phyloP scores from a whole-genome alignment of 1,140 invertebrate species.

The Charaxes varanes region DNA sequence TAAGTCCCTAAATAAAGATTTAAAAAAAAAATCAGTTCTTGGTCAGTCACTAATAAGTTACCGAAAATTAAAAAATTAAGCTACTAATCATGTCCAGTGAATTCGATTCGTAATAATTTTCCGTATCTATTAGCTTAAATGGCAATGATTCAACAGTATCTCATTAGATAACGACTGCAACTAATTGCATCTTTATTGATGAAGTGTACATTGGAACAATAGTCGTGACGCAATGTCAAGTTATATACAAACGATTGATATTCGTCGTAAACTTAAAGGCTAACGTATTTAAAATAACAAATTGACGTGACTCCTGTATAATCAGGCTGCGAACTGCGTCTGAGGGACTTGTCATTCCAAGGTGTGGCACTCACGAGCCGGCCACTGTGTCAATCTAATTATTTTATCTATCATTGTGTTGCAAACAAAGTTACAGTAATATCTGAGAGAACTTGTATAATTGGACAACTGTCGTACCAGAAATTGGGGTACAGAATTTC shows the following conservation, averaged over 20 bases:
- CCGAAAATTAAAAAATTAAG: too few species aligned
- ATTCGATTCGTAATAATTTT: too few species aligned
- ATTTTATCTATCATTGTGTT: conserved; percentile 28
- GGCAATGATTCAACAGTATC: too few species aligned
- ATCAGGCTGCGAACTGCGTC: conserved; percentile 43
- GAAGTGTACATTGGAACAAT: conserved; percentile 20
- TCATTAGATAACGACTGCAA: conserved; percentile 5
- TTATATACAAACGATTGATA: conserved; percentile 33
- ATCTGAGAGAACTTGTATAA: conserved; percentile 14
- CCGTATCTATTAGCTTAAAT: too few species aligned
- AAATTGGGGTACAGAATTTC: too few species aligned
- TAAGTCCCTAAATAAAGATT: too few species aligned
- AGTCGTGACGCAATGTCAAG: conserved; percentile 28
- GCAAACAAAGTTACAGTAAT: conserved; percentile 12
- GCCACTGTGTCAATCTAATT: conserved; percentile 42
- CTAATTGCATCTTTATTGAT: conserved; percentile 27
- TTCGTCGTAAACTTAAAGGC: conserved; percentile 40
- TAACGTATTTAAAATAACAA: conserved; percentile 59
- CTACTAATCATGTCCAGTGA: too few species aligned
- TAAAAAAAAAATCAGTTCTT: too few species aligned
- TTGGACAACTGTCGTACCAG: conserved; percentile 11
- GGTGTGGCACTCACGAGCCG: conserved; percentile 61
- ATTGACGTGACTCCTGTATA: conserved; percentile 47
- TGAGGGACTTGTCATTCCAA: conserved; percentile 48
- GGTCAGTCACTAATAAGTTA: too few species aligned